Base-by-base conservation (phyloP, 2,113 vertebrate genomes). In the Suncus etruscus region DNA sequence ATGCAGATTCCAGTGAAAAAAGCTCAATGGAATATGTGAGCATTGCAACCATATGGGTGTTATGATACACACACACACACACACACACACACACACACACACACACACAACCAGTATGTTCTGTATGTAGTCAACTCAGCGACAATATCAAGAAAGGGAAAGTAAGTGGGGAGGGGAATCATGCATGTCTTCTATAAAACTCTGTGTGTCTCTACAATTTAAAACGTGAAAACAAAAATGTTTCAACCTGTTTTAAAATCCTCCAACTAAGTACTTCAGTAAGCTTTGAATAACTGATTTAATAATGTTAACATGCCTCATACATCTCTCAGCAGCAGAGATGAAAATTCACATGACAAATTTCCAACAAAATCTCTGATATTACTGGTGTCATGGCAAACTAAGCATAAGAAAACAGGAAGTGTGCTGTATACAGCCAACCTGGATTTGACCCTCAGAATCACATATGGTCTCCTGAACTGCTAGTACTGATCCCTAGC, bases 281-380 rank as follows among this genome's bases (percentile, higher is more conserved):
- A 66, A 88, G 0, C 14, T 82, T 81, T 61, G 74, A 89, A 51
- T 16, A 48, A 15, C 14, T 18, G 22, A 29, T 14, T 20, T 68
- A 78, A 48, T 16, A 39, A 61, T 65, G 54, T 65, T 27, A 87
- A 70, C 45, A 45, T 20, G 12, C 45, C 32, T 10, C 11, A 76
- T 8, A 47, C 58, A n/a, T n/a, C n/a, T n/a, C n/a, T n/a, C 66
- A 69, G 68, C n/a, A 27, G 12, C 2, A 22, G 39, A 68, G 31
- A 39, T 16, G 20, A 47, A 93, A 92, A 86, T 73, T 75, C 11
- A 77, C 65, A 76, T 77, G 84, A 18, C 15, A 20, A 32, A 72
- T 81, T 79, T 65, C 73, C 18, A 61, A 65, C 54, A 89, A 58
- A 88, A 89, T 22, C 2, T 68, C 50, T 78, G 58, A 22, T 54